phyloP scores from a whole-genome alignment of 2,888 invertebrate genomes.

The Unio delphinus region DNA sequence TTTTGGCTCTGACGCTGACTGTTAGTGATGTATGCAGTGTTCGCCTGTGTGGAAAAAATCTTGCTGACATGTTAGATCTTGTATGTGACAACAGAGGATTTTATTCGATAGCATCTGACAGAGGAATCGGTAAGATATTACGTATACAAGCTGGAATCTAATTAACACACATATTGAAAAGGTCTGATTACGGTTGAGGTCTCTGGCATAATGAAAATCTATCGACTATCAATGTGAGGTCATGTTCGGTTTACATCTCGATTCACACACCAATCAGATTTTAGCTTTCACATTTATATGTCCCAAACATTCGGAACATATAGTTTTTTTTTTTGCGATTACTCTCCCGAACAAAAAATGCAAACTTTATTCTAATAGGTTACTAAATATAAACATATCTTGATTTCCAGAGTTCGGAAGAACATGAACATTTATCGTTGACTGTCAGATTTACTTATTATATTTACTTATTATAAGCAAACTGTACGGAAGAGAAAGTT shows the following conservation, averaged over 20 bases:
- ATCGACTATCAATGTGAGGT: too few species aligned
- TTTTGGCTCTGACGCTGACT: conserved; percentile 17
- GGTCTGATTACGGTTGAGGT: too few species aligned
- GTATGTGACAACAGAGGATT: conserved; percentile 44
- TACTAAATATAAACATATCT: neutral
- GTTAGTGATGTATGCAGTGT: conserved; percentile 21
- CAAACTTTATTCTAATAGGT: neutral
- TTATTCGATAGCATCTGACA: conserved; percentile 18
- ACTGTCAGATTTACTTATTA: too few species aligned
- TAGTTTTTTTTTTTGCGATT: neutral
- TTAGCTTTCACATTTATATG: too few species aligned
- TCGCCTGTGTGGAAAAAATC: conserved; percentile 33
- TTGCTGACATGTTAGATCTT: conserved; percentile 42
- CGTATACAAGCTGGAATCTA: conserved; percentile 5
- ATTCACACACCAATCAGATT: too few species aligned
- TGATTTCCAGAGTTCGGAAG: too few species aligned
- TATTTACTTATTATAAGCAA: neutral
- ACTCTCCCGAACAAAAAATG: neutral
- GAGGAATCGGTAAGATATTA: conserved; percentile 16
- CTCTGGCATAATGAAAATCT: too few species aligned
- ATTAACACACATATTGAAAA: neutral
- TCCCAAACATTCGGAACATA: neutral
- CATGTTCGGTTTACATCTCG: too few species aligned
- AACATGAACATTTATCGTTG: neutral
- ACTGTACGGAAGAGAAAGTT: neutral